Evolutionary conservation across 1,140 invertebrate species (phyloP).

Genomic region (Macrostomum lignano): DNA sequence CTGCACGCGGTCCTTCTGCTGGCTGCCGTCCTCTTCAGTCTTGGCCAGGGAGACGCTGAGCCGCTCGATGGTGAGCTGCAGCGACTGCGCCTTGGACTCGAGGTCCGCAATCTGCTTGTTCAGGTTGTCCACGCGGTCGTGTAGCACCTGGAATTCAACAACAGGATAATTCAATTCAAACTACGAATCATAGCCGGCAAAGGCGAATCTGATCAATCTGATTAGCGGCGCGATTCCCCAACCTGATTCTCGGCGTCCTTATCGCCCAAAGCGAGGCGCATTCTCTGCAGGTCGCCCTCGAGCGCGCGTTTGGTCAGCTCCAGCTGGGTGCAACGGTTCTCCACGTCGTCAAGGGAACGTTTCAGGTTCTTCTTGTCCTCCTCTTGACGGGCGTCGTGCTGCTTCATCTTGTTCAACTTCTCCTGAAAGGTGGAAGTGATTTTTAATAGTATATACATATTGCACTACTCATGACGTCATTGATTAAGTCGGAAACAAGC

Average conservation of each 20-base stretch:
- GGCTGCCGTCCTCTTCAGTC: conserved; percentile 41
- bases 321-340: conserved; percentile 46
- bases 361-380: conserved; percentile 48
- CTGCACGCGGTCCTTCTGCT: conserved; percentile 37
- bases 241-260: conserved; percentile 40
- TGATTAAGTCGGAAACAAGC: neutral
- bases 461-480: too few relatives aligned
- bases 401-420: conserved; percentile 15
- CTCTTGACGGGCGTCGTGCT: conserved; percentile 38
- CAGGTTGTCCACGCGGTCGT: conserved; percentile 49
- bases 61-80: conserved; percentile 56
- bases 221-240: conserved; percentile 23
- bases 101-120: conserved; percentile 42
- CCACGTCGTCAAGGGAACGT: conserved; percentile 39
- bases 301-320: conserved; percentile 50
- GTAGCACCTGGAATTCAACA: conserved; percentile 34
- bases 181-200: too few relatives aligned
- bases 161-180: too few relatives aligned
- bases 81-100: conserved; percentile 51
- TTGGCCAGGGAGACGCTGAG: conserved; percentile 48
- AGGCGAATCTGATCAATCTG: conserved; percentile 16
- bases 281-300: conserved; percentile 53
- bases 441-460: too few relatives aligned
- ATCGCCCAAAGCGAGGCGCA: conserved; percentile 54
- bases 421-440: neutral